These are phyloP conservation scores for Sminthopsis crassicaudata DNA, from an alignment of 2,113 vertebrate genomes.

Conservation along the genomic window DNA sequence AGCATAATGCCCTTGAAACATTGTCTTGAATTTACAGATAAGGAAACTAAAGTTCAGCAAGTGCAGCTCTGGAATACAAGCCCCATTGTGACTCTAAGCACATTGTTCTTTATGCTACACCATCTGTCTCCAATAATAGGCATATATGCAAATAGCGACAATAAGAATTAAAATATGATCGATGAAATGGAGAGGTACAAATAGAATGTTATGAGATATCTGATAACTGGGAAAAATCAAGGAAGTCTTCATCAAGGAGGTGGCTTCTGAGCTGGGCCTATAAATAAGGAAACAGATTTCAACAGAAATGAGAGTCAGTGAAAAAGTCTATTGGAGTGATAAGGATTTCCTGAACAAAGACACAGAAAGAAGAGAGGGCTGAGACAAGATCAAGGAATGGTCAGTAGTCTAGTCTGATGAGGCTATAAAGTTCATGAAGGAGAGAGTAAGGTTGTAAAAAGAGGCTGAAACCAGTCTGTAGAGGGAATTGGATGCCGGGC, in stretches of 20 bases:
- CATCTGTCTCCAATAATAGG: neutral
- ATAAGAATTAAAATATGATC: neutral
- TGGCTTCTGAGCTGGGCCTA: neutral
- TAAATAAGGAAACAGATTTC: neutral
- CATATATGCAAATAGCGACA: neutral
- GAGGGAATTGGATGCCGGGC: neutral
- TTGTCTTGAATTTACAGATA: neutral
- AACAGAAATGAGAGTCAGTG: neutral
- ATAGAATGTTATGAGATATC: neutral
- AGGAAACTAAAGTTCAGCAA: neutral
- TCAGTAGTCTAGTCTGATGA: neutral
- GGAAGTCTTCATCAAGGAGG: neutral
- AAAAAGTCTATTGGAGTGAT: neutral
- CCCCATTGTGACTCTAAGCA: neutral
- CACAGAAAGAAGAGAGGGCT: neutral
- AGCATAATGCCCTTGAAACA: neutral
- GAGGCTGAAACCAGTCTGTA: neutral
- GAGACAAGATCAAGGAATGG: neutral
- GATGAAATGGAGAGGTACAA: neutral
- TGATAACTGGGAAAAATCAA: neutral
- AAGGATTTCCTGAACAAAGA: neutral
- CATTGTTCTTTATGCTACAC: neutral
- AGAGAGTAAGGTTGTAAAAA: neutral
- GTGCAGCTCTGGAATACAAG: neutral
- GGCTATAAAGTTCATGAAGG: neutral